Evolutionary conservation across 2,113 vertebrate species (phyloP), one percentile per base, ranked within the genome.

Genomic region (Nothocercus nigrocapillus): DNA sequence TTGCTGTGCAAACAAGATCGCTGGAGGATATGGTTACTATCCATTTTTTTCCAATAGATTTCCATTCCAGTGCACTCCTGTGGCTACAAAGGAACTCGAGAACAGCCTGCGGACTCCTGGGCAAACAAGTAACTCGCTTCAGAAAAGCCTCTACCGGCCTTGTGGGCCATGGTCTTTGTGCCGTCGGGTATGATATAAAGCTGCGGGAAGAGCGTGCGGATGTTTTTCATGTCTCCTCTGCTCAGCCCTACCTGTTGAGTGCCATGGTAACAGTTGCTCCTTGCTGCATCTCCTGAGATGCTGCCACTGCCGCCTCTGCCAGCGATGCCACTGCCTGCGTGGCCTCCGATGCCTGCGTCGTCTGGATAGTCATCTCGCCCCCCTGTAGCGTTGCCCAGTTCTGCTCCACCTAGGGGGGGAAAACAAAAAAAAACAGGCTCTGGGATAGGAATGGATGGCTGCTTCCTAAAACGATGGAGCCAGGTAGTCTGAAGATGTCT

Each of bases 311-410:
- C 2, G 99, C 99, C 97, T 99, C 99, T 17, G 99, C 99, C 90
- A 99, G 86, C 0, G 99, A 99, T 0, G 99, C 99, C 63, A 99
- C 99, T 0, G 99, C 99, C 97, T 99, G 99, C 49, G 99, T 99
- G 95, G 99, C 99, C 97, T 99, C 99, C 0, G 99, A 99, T 1
- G 99, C 98, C 97, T 99, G 99, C 9, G 99, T 99, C 4, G 99
- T 99, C 96, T 99, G 99, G 97, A 99, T 99, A n/a, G 99, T 99
- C 99, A 99, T 99, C 97, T 99, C 99, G 1, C 99, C 98, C 3
- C 99, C 98, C 82, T 99, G 99, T 38, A 99, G 97, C 24, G 99
- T 99, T 36, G 99, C 99, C 99, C 99, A 99, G 94, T 99, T 99
- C 97, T 99, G 98, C 93, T 98, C 98, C 90, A 98, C 98, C 98